phyloP scores from a whole-genome alignment of 2,113 vertebrate species.

The Hepsetus odoe region DNA sequence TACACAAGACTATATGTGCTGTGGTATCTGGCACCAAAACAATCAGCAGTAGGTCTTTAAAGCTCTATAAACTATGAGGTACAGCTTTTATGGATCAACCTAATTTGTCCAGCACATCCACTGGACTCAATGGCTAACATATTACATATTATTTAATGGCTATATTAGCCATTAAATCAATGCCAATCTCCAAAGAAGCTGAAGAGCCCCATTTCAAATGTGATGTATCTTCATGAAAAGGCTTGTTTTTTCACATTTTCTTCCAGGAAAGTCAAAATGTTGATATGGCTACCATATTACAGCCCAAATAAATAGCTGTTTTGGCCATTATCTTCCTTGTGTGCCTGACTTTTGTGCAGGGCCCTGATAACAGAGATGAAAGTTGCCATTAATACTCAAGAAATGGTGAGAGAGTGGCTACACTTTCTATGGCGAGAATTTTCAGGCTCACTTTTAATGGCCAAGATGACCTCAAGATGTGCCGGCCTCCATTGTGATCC shows the following conservation, averaged over 20 bases:
- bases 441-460: slow-evolving; percentile 51
- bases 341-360: slow-evolving; percentile 24
- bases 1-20: too few species aligned
- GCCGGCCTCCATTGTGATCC: slow-evolving; percentile 38
- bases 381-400: slow-evolving; percentile 42
- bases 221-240: neutral
- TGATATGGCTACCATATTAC: slow-evolving; percentile 42
- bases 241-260: neutral
- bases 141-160: too few species aligned
- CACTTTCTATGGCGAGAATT: slow-evolving; percentile 36
- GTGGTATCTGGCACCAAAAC: too few species aligned
- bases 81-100: too few species aligned
- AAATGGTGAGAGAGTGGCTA: slow-evolving; percentile 45
- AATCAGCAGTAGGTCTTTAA: too few species aligned
- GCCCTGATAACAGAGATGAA: slow-evolving; percentile 27
- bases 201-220: neutral
- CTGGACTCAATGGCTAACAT: too few species aligned
- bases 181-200: too few species aligned
- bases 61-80: too few species aligned
- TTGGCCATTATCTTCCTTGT: slow-evolving; percentile 31
- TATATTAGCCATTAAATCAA: too few species aligned
- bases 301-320: slow-evolving; percentile 34
- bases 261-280: slow-evolving; percentile 21
- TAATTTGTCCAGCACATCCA: too few species aligned
- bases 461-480: slow-evolving; percentile 50